Evolutionary conservation across 1,140 invertebrate species (phyloP), one percentile per base, ranked within the genome.

Genomic region (Dinoponera quadriceps): DNA sequence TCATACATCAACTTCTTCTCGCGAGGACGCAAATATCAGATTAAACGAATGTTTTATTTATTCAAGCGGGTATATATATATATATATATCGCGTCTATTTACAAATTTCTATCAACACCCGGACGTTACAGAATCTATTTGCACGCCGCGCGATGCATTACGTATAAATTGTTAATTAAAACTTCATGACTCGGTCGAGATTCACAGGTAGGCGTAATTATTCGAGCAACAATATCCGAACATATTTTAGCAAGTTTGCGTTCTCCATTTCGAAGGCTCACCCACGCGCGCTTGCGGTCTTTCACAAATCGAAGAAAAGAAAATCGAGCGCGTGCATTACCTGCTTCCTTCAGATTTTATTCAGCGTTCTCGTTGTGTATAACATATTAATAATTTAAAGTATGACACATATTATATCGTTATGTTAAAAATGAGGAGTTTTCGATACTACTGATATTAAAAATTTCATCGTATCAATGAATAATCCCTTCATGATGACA

Each of bases 151-250:
- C 68, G 29, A 78, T 27, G 44, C 11, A 57, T 3, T 33, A 33
- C 9, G 33, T 4, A 69, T 11, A 55, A 78, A 69, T 44, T 18
- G 38, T 78, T 44, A 69, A 78, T 78, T 78, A 78, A 57, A 68
- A 68, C 18, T 68, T 78, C 9, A 68, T 44, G 13, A 5, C 5
- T 2, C 29, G 29, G 1, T 33, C 14, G 18, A 3, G 18, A 3
- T 2, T 13, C 18, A 18, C n/a, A 78, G 18, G 18, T 55, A 44
- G 18, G 29, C 16, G 18, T 29, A 69, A 78, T 78, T 74, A 74
- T 74, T 78, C 44, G 4, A 27, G 16, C 22, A 78, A 57, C 33
- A 51, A 44, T 27, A 55, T 38, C 13, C 22, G 16, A 55, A 27
- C 11, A 3, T 22, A 22, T 74, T 48, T 38, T 14, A 13, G 20